Evolutionary conservation across 2,888 invertebrate species (phyloP).

Genomic region (Folsomia candida): DNA sequence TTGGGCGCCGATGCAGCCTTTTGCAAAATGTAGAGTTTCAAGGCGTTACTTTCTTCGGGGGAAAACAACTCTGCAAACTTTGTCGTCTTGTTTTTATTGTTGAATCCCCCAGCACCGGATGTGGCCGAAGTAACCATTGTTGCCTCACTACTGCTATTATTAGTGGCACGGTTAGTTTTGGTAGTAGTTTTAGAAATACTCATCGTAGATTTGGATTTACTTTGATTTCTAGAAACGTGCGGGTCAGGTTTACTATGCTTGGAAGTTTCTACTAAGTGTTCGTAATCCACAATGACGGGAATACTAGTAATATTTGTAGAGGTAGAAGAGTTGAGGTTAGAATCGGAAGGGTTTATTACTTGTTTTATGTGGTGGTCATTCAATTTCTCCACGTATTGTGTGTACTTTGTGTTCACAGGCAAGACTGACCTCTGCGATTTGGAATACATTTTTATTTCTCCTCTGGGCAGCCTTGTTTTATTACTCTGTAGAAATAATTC

Average conservation of each 20-base stretch:
- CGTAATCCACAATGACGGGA: too few species aligned
- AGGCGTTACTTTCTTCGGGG: conserved; percentile 39
- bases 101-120: background rate
- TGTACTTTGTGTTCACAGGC: conserved; percentile 41
- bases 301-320: background rate
- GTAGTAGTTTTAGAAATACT: background rate
- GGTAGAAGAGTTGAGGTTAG: too few species aligned
- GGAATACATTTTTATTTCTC: too few species aligned
- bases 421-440: too few species aligned
- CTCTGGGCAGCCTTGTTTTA: too few species aligned
- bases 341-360: conserved; percentile 9
- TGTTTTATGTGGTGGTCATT: conserved; percentile 17
- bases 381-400: conserved; percentile 39
- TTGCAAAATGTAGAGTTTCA: conserved; percentile 33
- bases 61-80: conserved; percentile 46
- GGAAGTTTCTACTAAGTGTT: too few species aligned
- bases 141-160: background rate
- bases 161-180: background rate
- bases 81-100: conserved; percentile 21
- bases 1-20: conserved; percentile 33
- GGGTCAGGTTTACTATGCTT: too few species aligned
- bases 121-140: background rate
- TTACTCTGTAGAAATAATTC: too few species aligned
- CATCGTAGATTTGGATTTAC: background rate
- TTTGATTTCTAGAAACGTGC: background rate